Conservation (phyloP, 2,888 invertebrate species). For the Habroteleia sp. region DNA sequence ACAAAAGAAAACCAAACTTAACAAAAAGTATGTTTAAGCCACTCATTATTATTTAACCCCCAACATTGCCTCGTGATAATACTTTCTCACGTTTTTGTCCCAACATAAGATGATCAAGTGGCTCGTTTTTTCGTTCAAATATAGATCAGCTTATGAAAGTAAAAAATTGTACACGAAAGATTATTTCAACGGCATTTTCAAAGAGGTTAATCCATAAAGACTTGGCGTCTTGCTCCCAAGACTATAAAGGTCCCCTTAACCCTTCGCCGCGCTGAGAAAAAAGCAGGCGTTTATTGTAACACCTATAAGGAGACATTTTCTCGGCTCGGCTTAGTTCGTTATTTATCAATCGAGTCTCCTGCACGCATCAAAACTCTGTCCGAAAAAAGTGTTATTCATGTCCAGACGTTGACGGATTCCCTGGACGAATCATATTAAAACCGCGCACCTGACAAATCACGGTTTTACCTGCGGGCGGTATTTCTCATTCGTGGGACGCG, state of each 20-base stretch:
- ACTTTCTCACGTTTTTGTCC: constrained; percentile 51
- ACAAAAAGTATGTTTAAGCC: too few species aligned
- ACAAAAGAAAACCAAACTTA: too few species aligned
- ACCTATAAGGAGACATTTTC: constrained; percentile 49
- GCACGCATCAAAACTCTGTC: constrained; percentile 40
- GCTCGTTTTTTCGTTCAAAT: constrained; percentile 32
- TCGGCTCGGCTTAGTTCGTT: constrained; percentile 42
- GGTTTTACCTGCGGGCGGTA: constrained; percentile 66
- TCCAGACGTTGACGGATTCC: constrained; percentile 60
- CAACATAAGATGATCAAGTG: constrained; percentile 47
- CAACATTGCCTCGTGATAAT: neutral
- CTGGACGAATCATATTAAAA: constrained; percentile 53
- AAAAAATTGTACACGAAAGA: constrained; percentile 44
- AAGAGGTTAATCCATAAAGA: constrained; percentile 55
- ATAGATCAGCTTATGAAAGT: constrained; percentile 35
- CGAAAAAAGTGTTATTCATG: constrained; percentile 62
- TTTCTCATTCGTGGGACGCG: constrained; percentile 25
- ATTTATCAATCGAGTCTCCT: constrained; percentile 68
- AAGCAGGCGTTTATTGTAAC: constrained; percentile 46
- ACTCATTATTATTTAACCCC: too few species aligned
- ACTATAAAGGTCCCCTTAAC: constrained; percentile 41
- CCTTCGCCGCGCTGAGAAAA: constrained; percentile 54
- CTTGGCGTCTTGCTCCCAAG: constrained; percentile 10
- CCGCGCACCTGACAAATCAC: constrained; percentile 74
- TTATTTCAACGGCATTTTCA: constrained; percentile 35